Percentiles rank a stretch among this genome's conserved stretches.
These are phyloP conservation scores for Coelopa pilipes DNA, from an alignment of 2,888 invertebrate genomes.

Conservation along the genomic window DNA sequence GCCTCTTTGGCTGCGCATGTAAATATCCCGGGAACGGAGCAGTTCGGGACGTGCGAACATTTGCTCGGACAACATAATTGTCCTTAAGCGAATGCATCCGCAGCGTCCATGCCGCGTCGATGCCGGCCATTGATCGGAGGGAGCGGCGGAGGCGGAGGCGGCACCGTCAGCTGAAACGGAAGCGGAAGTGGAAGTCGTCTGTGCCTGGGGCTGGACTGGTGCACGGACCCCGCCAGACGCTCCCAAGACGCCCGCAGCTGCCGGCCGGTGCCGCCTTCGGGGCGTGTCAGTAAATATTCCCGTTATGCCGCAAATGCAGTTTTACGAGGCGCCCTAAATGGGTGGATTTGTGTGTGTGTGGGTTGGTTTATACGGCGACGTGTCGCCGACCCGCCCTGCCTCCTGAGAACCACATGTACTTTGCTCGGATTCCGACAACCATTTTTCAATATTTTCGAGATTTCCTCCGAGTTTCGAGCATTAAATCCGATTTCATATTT, in stretches of 20 bases:
- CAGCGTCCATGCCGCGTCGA: not conserved
- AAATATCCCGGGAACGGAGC: constrained; percentile 9
- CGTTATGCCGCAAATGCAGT: constrained; percentile 25
- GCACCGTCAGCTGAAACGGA: no score
- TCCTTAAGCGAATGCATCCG: constrained; percentile 30
- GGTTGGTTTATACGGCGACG: no score
- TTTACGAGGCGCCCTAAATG: constrained; percentile 1
- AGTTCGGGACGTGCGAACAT: constrained; percentile 28
- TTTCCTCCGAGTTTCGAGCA: no score
- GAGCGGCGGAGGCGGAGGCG: constrained; percentile 7
- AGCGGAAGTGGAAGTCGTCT: no score
- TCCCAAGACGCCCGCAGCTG: not conserved
- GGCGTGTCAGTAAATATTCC: constrained; percentile 15
- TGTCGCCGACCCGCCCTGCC: no score
- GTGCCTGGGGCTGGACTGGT: not conserved
- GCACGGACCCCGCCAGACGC: not conserved
- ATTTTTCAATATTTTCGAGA: no score
- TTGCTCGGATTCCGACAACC: no score
- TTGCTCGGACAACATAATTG: constrained; percentile 39
- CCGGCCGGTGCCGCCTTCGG: not conserved
- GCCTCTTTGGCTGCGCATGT: constrained; percentile 21
- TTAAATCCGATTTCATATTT: no score
- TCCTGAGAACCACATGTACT: no score
- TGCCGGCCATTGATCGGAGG: not conserved
- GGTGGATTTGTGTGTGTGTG: constrained; percentile 17